A percentile compares a stretch with the other conserved stretches of the same genome.
Conservation (phyloP, 2,797 vertebrate species). For the Propithecus deckenii region DNA sequence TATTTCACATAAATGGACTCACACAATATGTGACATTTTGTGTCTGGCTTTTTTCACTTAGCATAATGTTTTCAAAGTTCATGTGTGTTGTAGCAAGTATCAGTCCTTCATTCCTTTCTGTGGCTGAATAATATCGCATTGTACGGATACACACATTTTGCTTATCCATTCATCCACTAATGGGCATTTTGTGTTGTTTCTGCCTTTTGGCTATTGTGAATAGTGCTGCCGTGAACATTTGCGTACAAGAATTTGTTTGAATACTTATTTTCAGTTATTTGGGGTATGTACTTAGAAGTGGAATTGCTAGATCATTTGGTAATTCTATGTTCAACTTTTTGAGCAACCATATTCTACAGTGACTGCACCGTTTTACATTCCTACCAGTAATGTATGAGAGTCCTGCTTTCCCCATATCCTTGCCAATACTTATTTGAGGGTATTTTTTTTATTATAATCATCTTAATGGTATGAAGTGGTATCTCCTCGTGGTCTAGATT, state of each 20-base stretch:
- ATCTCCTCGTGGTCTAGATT: constrained; percentile 22
- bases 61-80: not conserved
- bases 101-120: not conserved
- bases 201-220: not conserved
- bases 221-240: not conserved
- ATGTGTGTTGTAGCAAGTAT: not conserved
- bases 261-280: not conserved
- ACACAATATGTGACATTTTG: not conserved
- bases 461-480: not conserved
- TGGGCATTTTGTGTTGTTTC: not conserved
- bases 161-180: not conserved
- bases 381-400: not conserved
- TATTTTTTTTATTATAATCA: not conserved
- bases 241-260: not conserved
- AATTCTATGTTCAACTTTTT: not conserved
- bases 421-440: not conserved
- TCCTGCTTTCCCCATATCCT: not conserved
- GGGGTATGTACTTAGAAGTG: not conserved
- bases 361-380: not conserved
- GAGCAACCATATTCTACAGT: not conserved
- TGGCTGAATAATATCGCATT: not conserved
- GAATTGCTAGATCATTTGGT: not conserved
- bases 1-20: not conserved
- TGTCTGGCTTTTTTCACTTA: not conserved
- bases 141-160: not conserved